phyloP scores from a whole-genome alignment of 2,113 vertebrate species.

The Amphiprion percula region DNA sequence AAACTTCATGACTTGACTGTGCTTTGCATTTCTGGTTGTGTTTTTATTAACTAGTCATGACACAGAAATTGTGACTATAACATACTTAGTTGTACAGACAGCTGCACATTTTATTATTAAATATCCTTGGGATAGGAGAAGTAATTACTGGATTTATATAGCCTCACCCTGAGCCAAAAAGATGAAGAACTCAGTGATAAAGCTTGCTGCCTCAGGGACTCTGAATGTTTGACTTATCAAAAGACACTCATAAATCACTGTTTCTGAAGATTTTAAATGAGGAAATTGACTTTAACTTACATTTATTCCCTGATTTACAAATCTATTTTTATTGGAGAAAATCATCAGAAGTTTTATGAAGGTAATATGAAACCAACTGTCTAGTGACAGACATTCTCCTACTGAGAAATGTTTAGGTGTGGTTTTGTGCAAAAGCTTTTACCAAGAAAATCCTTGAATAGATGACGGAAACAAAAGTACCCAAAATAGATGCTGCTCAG shows the following conservation, averaged over 20 bases:
- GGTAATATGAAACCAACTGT: neutral
- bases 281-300: conserved; percentile 18
- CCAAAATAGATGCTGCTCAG: too few species aligned
- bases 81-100: conserved; percentile 38
- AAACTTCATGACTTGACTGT: neutral
- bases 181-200: conserved; percentile 67
- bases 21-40: neutral
- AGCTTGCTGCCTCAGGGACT: conserved; percentile 57
- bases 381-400: neutral
- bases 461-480: too few species aligned
- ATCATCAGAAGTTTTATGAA: neutral
- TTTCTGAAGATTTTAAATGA: conserved; percentile 32
- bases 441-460: neutral
- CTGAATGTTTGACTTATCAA: conserved; percentile 44
- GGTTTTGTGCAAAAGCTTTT: neutral
- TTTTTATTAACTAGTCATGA: conserved; percentile 24
- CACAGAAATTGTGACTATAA: conserved; percentile 24
- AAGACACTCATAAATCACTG: conserved; percentile 68
- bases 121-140: conserved; percentile 48
- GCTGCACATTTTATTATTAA: conserved; percentile 56
- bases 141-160: conserved; percentile 58
- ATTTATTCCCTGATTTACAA: neutral
- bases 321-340: neutral
- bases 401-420: neutral
- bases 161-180: conserved; percentile 63